Evolutionary conservation across 2,113 vertebrate species (phyloP).

Genomic region (Naja naja): DNA sequence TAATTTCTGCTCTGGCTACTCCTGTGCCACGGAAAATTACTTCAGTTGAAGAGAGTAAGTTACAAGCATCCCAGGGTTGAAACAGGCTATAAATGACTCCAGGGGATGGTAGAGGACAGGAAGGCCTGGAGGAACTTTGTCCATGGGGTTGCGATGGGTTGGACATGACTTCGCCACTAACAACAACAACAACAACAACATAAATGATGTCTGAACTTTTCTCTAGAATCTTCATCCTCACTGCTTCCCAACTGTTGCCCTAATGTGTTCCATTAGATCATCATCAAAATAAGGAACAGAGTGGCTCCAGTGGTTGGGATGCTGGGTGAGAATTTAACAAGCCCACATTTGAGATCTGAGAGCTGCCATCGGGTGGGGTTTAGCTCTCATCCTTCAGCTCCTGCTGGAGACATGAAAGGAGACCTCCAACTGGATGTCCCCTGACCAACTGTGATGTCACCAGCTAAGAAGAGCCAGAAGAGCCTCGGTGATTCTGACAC

Average conservation of each 20-base stretch:
- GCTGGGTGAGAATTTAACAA: not conserved
- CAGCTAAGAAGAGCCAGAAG: accelerated
- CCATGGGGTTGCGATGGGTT: too few species aligned
- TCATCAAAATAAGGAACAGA: not conserved
- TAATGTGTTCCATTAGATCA: not conserved
- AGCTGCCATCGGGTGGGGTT: not conserved
- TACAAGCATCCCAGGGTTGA: not conserved
- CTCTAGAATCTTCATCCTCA: not conserved
- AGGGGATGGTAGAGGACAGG: too few species aligned
- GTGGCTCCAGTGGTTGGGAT: not conserved
- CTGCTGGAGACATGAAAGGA: not conserved
- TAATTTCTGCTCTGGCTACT: slow-evolving; percentile 63
- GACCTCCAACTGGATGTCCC: not conserved
- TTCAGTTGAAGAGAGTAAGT: slow-evolving; percentile 72
- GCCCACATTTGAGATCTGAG: not conserved
- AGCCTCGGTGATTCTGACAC: not conserved
- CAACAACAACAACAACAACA: too few species aligned
- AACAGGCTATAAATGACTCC: not conserved
- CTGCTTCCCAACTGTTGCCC: not conserved
- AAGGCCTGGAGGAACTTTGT: too few species aligned
- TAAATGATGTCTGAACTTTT: too few species aligned
- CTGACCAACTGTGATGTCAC: not conserved
- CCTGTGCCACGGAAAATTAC: slow-evolving; percentile 47
- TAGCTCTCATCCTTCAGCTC: not conserved
- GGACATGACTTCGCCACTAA: too few species aligned